These are phyloP conservation scores for Chamaea fasciata DNA, from an alignment of 2,113 vertebrate genomes.

Conservation along the genomic window DNA sequence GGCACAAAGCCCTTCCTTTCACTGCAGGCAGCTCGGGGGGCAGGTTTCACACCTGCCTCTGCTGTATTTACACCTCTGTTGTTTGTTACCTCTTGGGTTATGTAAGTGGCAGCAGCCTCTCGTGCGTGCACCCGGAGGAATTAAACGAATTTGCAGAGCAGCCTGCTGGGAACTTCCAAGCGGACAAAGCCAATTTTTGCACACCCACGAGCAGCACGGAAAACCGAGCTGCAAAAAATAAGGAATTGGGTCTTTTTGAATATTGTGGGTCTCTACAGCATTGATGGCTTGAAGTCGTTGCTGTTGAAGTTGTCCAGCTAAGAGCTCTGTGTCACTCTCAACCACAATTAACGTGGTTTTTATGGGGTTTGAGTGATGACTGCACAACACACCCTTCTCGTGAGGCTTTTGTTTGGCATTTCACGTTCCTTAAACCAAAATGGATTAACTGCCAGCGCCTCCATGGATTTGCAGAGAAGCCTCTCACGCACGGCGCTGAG, in stretches of 20 bases:
- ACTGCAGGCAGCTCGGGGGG: background rate
- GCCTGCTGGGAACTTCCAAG: background rate
- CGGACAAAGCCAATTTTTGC: background rate
- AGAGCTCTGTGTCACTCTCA: background rate
- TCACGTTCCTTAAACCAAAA: background rate
- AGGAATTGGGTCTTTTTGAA: background rate
- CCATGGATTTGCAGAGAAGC: background rate
- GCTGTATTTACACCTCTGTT: background rate
- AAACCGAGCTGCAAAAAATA: background rate
- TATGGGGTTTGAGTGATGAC: background rate
- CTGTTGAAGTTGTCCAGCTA: background rate
- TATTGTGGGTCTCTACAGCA: rapidly evolving
- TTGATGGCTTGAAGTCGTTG: background rate
- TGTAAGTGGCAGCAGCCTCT: background rate
- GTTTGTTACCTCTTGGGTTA: background rate
- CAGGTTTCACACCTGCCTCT: background rate
- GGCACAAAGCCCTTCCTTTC: background rate
- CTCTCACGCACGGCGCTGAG: background rate
- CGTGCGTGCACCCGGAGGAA: background rate
- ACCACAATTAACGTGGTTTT: background rate
- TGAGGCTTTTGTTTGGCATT: background rate
- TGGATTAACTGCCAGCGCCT: background rate
- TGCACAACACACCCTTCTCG: rapidly evolving
- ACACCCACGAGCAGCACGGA: rapidly evolving
- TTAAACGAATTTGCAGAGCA: background rate